Evolutionary conservation across 2,797 vertebrate species (phyloP).

Genomic region (Macropodus opercularis): DNA sequence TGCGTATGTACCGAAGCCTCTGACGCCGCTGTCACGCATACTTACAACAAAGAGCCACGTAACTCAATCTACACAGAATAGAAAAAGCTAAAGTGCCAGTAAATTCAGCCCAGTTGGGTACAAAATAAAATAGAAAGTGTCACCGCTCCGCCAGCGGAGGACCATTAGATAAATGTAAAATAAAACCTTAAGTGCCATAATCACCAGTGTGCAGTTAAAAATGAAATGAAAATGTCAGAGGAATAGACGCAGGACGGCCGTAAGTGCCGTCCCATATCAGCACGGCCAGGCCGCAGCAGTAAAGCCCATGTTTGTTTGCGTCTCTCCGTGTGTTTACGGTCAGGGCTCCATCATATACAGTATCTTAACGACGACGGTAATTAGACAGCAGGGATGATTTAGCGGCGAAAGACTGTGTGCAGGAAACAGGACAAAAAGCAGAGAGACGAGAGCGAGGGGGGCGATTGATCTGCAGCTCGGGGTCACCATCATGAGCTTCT

Average conservation of each 20-base stretch:
- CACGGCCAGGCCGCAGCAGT: conserved; percentile 65
- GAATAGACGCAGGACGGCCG: conserved; percentile 47
- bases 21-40: background rate
- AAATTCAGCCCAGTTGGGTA: conserved; percentile 69
- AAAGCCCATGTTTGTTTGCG: conserved; percentile 69
- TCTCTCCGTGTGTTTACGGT: conserved; percentile 59
- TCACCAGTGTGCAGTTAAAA: conserved; percentile 69
- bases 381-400: conserved; percentile 58
- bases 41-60: conserved; percentile 9
- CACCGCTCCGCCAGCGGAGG: conserved; percentile 48
- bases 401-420: conserved; percentile 9
- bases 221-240: conserved; percentile 76
- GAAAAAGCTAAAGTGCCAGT: conserved; percentile 30
- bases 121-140: conserved; percentile 65
- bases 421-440: background rate
- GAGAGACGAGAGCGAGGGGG: conserved; percentile 21
- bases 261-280: conserved; percentile 69
- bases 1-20: background rate
- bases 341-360: conserved; percentile 63
- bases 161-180: conserved; percentile 73
- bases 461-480: conserved; percentile 58
- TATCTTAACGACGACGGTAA: conserved; percentile 69
- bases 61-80: conserved; percentile 1
- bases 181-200: conserved; percentile 76
- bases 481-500: conserved; percentile 62